phyloP scores from a whole-genome alignment of 2,888 invertebrate genomes.

The Patella depressa region DNA sequence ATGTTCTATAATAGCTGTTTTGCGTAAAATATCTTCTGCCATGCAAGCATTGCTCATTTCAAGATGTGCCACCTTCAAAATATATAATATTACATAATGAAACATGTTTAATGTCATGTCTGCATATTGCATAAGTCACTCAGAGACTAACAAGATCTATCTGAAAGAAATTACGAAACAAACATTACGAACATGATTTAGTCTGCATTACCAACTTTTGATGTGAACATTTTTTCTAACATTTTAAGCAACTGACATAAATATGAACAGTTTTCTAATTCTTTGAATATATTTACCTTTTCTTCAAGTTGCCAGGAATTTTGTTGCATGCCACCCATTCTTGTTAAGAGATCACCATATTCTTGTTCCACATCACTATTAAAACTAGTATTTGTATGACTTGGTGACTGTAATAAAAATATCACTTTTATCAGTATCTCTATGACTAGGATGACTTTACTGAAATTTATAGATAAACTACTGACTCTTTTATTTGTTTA shows the following conservation, averaged over 20 bases:
- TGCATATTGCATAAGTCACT: no score
- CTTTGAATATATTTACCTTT: slow-evolving; percentile 60
- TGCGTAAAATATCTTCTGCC: slow-evolving; percentile 73
- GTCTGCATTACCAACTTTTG: no score
- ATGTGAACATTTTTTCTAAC: no score
- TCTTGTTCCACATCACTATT: slow-evolving; percentile 68
- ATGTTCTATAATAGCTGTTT: slow-evolving; percentile 73
- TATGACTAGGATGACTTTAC: no score
- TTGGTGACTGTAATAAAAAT: slow-evolving; percentile 40
- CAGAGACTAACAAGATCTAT: no score
- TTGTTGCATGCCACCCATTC: slow-evolving; percentile 72
- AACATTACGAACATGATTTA: no score
- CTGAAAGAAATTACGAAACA: no score
- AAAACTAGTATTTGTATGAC: slow-evolving; percentile 31
- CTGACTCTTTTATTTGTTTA: no score
- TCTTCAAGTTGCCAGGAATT: slow-evolving; percentile 73
- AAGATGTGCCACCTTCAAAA: slow-evolving; percentile 67
- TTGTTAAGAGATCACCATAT: slow-evolving; percentile 70
- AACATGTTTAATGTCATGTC: no score
- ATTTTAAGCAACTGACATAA: not conserved
- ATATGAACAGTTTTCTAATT: not conserved
- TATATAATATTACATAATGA: no score
- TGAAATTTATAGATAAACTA: no score
- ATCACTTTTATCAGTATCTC: no score
- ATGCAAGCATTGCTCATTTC: slow-evolving; percentile 73